A percentile compares a stretch with the other conserved stretches of the same genome.
These are phyloP conservation scores for Ectemnius continuus DNA, from an alignment of 2,888 invertebrate species.

Conservation along the genomic window DNA sequence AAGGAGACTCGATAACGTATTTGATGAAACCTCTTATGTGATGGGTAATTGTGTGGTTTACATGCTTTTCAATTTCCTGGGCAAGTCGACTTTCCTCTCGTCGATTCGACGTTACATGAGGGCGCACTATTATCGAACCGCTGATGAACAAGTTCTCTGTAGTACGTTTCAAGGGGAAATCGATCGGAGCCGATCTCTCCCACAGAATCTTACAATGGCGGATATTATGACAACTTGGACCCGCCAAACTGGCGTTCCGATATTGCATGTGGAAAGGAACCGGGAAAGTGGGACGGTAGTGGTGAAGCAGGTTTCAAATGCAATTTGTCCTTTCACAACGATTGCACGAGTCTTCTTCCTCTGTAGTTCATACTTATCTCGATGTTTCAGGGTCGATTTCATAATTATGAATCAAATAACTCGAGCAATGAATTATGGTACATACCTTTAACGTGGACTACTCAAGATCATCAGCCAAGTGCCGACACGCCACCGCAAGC, in stretches of 20 bases:
- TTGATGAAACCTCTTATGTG: slow-evolving; percentile 86
- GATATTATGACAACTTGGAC: slow-evolving; percentile 86
- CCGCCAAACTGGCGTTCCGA: slow-evolving; percentile 84
- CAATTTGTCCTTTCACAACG: not conserved
- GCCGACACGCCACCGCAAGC: slow-evolving; percentile 76
- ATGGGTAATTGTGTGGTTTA: slow-evolving; percentile 84
- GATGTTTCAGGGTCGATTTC: slow-evolving; percentile 55
- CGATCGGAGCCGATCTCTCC: slow-evolving; percentile 74
- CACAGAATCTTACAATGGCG: slow-evolving; percentile 78
- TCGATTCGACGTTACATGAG: slow-evolving; percentile 80
- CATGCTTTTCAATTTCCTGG: slow-evolving; percentile 86
- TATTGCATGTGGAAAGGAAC: slow-evolving; percentile 80
- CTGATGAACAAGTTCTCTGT: slow-evolving; percentile 86
- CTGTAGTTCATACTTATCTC: not conserved
- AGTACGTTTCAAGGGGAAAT: slow-evolving; percentile 78
- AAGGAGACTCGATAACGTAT: slow-evolving; percentile 83
- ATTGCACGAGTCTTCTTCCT: no score
- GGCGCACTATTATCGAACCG: slow-evolving; percentile 81
- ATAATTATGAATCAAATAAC: slow-evolving; percentile 55
- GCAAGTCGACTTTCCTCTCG: slow-evolving; percentile 81
- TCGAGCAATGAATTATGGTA: slow-evolving; percentile 76
- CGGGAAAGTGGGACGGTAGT: slow-evolving; percentile 72
- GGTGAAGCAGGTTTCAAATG: slow-evolving; percentile 72
- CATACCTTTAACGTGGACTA: slow-evolving; percentile 79
- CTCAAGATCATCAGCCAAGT: slow-evolving; percentile 67